A percentile compares a stretch with the other conserved stretches of the same genome.
These are phyloP conservation scores for Temnothorax curvispinosus DNA, from an alignment of 1,140 invertebrate genomes.

Conservation along the genomic window DNA sequence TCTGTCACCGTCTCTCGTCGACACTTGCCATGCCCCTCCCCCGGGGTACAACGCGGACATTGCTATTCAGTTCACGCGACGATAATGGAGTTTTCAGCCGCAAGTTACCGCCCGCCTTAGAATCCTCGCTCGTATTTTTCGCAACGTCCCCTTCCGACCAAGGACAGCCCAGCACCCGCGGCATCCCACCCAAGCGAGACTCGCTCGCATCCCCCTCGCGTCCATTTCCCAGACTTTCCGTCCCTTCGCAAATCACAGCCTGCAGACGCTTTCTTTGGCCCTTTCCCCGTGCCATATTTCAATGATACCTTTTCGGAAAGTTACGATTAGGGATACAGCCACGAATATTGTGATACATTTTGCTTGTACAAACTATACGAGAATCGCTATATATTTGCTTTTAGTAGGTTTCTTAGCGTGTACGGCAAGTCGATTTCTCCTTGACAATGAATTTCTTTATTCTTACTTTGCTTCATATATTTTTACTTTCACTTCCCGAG, in stretches of 20 bases:
- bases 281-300: too few relatives aligned
- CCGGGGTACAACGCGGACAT: conserved; percentile 2
- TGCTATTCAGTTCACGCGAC: conserved; percentile 60
- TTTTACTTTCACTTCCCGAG: too few relatives aligned
- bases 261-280: conserved; percentile 19
- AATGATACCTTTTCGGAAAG: conserved; percentile 27
- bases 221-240: conserved; percentile 8
- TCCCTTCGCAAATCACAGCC: conserved; percentile 59
- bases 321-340: background rate
- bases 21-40: background rate
- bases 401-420: background rate
- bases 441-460: background rate
- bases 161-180: background rate
- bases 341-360: background rate
- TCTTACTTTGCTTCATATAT: background rate
- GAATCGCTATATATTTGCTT: background rate
- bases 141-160: background rate
- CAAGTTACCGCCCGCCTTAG: conserved; percentile 46
- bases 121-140: conserved; percentile 60
- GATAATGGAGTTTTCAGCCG: conserved; percentile 64
- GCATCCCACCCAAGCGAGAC: conserved; percentile 5
- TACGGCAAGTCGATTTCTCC: background rate
- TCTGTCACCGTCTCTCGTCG: conserved; percentile 19
- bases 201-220: background rate
- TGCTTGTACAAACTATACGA: background rate